Evolutionary conservation across 2,888 invertebrate species (phyloP), one percentile per base, ranked within the genome.

Genomic region (Oxystoma pomonae): DNA sequence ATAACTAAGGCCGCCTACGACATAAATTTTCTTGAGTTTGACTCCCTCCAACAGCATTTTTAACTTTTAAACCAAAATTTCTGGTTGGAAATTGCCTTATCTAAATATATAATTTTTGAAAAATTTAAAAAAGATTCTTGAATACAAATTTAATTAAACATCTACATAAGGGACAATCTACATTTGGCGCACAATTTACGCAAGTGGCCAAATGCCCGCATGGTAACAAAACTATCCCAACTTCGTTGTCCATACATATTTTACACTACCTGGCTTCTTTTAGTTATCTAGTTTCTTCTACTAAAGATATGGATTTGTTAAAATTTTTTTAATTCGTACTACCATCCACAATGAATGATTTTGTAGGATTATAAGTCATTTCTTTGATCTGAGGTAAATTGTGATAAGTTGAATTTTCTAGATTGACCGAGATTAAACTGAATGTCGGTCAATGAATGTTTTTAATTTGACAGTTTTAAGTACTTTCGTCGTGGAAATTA

Each of bases 201-300:
- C 98, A 97, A 63, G 94, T 91, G 65, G 90, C 87, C 72, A 97
- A 84, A 83, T 98, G 97, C 1, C 96, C 95, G 80, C 98, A 98
- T 16, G 97, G 97, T 71, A 97, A 83, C 82, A 97, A 96, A 65
- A 96, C 95, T 63, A 96, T 90, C 59, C 90, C 90, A 67, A 95
- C 90, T 83, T 96, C 96, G 70, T 87, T 87, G 79, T 96, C 96
- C 90, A 97, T 90, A 78, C 98, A 98, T 71, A 98, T 92, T 83
- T 96, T 96, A 80, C 97, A 97, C 66, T 91, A 82, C 60, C 92
- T 86, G 55, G 92, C 92, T 77, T 96, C 95, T 73, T 89, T 92
- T 62, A 96, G 78, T 75, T 89, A 86, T 64, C 92, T 84, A 78
- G 94, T 93, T 80, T 96, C 95, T 75, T 95, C 93, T 75, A 91